These are phyloP conservation scores for Perdix hodgsoniae DNA, from an alignment of 2,797 vertebrate genomes.

Conservation along the genomic window DNA sequence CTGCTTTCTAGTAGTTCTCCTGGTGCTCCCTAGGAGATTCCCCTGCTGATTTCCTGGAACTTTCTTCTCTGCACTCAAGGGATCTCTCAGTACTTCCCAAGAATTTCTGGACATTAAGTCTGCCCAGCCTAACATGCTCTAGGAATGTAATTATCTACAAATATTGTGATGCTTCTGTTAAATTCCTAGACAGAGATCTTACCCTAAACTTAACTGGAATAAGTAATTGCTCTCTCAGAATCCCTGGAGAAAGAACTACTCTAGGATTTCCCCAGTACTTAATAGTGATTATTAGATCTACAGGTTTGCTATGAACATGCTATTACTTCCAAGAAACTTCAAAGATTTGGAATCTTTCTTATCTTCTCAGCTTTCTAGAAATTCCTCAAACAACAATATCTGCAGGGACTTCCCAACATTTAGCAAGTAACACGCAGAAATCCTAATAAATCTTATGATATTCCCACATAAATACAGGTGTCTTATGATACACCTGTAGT, in stretches of 20 bases:
- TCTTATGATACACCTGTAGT: too few species aligned
- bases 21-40: neutral
- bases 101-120: too few species aligned
- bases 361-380: neutral
- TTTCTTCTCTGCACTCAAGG: neutral
- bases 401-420: neutral
- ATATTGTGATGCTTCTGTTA: neutral
- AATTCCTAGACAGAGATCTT: neutral
- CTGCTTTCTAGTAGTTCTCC: neutral
- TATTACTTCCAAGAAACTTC: neutral
- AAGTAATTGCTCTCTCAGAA: neutral
- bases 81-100: neutral
- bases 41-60: neutral
- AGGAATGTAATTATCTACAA: neutral
- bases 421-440: neutral
- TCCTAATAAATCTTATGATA: neutral
- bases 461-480: neutral
- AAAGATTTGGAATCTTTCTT: neutral
- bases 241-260: neutral
- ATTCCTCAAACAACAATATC: neutral
- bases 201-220: neutral
- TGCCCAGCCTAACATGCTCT: too few species aligned
- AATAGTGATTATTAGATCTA: neutral
- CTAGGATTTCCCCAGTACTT: neutral
- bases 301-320: neutral